These are phyloP conservation scores for Darevskia nairensis DNA, from an alignment of 2,797 vertebrate species.

Conservation along the genomic window DNA sequence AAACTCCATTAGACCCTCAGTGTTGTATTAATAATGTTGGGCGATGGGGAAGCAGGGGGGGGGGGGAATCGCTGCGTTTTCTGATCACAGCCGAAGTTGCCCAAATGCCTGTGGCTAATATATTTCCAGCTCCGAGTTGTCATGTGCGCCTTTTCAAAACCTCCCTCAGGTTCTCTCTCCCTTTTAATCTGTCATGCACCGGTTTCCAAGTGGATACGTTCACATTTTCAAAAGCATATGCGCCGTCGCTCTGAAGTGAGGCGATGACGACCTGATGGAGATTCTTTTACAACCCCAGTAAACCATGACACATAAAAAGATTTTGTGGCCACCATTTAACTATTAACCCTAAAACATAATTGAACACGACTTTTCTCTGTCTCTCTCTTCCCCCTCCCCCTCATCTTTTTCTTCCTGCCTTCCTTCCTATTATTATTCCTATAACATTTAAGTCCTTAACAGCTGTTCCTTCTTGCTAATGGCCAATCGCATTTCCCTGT, in stretches of 20 bases:
- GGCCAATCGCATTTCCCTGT: constrained; percentile 33
- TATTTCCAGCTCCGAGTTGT: constrained; percentile 71
- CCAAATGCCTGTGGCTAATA: constrained; percentile 67
- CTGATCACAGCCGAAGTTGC: constrained; percentile 71
- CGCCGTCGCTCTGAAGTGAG: constrained; percentile 70
- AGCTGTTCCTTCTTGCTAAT: constrained; percentile 60
- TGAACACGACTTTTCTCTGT: constrained; percentile 54
- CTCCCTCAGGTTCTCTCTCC: constrained; percentile 76
- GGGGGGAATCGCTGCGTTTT: constrained; percentile 62
- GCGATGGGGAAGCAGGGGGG: constrained; percentile 45
- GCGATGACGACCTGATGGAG: constrained; percentile 73
- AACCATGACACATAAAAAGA: constrained; percentile 81
- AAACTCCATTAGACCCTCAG: constrained; percentile 82
- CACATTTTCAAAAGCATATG: constrained; percentile 82
- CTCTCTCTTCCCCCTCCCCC: constrained; percentile 34
- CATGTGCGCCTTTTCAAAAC: constrained; percentile 76
- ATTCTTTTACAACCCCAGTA: constrained; percentile 72
- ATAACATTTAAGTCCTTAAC: constrained; percentile 65
- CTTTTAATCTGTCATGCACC: constrained; percentile 79
- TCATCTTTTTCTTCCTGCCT: constrained; percentile 38
- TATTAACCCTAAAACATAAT: constrained; percentile 80
- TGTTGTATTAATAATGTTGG: constrained; percentile 80
- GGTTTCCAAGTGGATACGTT: constrained; percentile 81
- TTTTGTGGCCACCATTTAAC: constrained; percentile 76
- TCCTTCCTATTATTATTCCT: constrained; percentile 70